A percentile compares a stretch with the other conserved stretches of the same genome.
phyloP scores from a whole-genome alignment of 2,113 vertebrate genomes.

The Vulpes ferrilata region DNA sequence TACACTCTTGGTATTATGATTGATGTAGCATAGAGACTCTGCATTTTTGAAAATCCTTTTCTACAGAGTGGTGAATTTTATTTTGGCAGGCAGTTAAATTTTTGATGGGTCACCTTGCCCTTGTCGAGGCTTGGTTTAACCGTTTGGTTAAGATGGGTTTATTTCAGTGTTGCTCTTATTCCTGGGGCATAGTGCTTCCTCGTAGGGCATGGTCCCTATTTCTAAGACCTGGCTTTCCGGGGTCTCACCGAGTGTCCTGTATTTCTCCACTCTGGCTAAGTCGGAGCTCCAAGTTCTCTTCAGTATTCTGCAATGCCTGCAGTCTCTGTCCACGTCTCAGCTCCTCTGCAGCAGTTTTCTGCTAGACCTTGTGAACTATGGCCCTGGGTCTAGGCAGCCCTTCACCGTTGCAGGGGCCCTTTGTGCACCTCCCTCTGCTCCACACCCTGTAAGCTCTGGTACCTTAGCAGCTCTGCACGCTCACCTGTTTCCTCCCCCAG shows the following conservation, averaged over 20 bases:
- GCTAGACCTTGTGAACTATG: neutral
- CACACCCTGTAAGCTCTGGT: neutral
- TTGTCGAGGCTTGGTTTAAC: neutral
- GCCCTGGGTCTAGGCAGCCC: neutral
- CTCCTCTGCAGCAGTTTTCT: neutral
- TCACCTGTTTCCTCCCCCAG: neutral
- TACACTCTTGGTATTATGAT: neutral
- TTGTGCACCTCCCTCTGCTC: neutral
- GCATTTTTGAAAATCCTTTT: slow-evolving; percentile 31
- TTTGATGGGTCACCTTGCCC: neutral
- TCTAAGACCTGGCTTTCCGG: neutral
- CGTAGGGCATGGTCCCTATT: neutral
- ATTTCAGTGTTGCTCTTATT: neutral
- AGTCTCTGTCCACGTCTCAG: neutral
- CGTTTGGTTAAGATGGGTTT: neutral
- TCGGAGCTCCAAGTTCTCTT: neutral
- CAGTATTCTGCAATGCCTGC: neutral
- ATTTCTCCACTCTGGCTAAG: neutral
- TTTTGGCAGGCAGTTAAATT: neutral
- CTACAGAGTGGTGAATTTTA: slow-evolving; percentile 13
- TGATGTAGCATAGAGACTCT: neutral
- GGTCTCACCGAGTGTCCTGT: neutral
- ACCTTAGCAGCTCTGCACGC: neutral
- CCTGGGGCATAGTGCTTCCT: too few species aligned
- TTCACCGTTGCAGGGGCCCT: neutral